Evolutionary conservation across 2,888 invertebrate genomes (phyloP), one percentile per base, ranked within the genome.

Genomic region (Synanthedon tipuliformis): DNA sequence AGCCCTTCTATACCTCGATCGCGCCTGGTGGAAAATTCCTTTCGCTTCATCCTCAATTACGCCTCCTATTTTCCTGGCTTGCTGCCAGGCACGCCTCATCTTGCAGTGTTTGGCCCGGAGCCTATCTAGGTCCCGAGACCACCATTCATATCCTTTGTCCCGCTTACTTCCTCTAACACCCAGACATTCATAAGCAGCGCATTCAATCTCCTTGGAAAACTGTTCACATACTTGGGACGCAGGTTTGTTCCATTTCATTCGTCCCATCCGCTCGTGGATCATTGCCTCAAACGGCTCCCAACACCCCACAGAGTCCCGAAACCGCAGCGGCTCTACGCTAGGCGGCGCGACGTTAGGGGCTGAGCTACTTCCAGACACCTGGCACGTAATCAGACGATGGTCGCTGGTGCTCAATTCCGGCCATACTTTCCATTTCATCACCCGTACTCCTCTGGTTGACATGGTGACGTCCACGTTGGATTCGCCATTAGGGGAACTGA

Each of bases 301-400:
- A 27, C 45, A 34, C 27, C 52, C 54, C 1, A 51, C 50, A 10
- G 41, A 48, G 8, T 52, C 52, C 50, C 52, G 34, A 27, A 48
- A 52, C 13, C 51, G 15, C 48, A 13, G 15, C 12, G 48, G 52
- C 48, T 52, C 54, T 41, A 34, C 41, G 4, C 7, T 12, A 7
- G 50, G 45, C 16, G 11, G 3, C 41, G 41, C 41, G 3, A 11
- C 41, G 11, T 12, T 11, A 1, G 12, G 12, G 12, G 41, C 41
- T 41, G 11, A n/a, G n/a, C 7, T 41, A 3, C 41, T 12, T n/a
- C 41, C 41, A n/a, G 18, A 18, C 18, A 41, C 41, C 11, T 11
- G 12, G 41, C n/a, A 41, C 7, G 50, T 52, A 7, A 56, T 53
- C 11, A 55, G 53, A 3, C 55, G 49, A 13, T 55, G 55, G 50